Conservation (phyloP, 2,797 vertebrate species). For the Schizopygopsis pylzovi region DNA sequence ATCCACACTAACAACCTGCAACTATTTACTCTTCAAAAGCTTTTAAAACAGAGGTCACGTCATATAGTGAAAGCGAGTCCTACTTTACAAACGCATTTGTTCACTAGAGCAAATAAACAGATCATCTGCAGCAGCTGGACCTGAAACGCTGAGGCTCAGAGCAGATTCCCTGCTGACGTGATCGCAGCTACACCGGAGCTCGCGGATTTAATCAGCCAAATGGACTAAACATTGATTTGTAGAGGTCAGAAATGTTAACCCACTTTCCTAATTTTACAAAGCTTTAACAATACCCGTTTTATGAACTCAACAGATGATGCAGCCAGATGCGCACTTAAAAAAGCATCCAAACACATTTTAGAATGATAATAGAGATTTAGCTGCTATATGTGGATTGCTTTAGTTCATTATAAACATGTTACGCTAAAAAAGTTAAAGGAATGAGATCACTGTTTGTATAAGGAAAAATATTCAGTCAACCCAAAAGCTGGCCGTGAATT, state of each 20-base stretch:
- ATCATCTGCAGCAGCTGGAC: background rate
- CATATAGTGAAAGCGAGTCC: constrained; percentile 17
- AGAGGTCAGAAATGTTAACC: constrained; percentile 54
- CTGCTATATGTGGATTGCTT: constrained; percentile 2
- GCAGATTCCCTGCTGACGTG: constrained; percentile 40
- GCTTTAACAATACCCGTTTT: constrained; percentile 53
- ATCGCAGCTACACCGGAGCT: background rate
- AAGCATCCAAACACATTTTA: constrained; percentile 1
- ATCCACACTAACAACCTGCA: background rate
- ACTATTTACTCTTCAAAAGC: constrained; percentile 31
- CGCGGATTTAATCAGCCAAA: constrained; percentile 63
- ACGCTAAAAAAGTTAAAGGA: background rate
- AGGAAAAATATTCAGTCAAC: background rate
- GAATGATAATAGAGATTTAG: constrained; percentile 31
- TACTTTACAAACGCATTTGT: constrained; percentile 23
- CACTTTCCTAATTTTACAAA: constrained; percentile 63
- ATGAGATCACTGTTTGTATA: constrained; percentile 8
- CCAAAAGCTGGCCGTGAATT: background rate
- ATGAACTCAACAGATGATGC: constrained; percentile 46
- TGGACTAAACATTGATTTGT: constrained; percentile 66
- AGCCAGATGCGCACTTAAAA: constrained; percentile 64
- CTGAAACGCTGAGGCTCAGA: constrained; percentile 33
- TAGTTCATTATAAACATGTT: background rate
- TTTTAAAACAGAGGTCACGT: constrained; percentile 15
- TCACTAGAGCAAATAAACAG: constrained; percentile 41